Evolutionary conservation across 2,888 invertebrate genomes (phyloP).

Genomic region (Dinocampus coccinellae): DNA sequence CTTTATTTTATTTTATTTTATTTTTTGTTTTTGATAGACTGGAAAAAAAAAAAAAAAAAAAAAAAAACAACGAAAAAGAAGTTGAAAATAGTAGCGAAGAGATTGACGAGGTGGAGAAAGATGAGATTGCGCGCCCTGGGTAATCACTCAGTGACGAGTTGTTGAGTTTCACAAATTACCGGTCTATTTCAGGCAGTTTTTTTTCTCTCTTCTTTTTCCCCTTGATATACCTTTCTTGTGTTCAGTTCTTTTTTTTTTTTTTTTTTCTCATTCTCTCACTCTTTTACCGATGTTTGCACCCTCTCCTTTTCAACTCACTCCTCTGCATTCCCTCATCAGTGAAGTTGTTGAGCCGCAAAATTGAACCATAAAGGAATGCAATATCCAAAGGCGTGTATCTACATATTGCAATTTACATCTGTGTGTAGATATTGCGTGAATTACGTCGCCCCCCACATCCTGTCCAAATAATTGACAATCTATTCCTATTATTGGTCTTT

Average conservation of each 20-base stretch:
- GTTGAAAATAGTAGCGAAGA: too few species aligned
- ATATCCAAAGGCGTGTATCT: neutral
- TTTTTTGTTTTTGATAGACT: neutral
- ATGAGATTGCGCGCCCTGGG: neutral
- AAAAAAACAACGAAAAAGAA: too few species aligned
- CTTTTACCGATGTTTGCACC: neutral
- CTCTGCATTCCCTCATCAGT: neutral
- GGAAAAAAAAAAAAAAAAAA: too few species aligned
- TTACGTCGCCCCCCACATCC: neutral
- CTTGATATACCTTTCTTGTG: neutral
- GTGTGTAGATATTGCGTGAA: neutral
- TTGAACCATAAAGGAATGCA: neutral
- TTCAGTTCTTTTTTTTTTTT: neutral
- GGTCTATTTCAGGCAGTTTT: neutral
- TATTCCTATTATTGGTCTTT: neutral
- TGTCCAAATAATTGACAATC: neutral
- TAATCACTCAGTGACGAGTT: conserved; percentile 16
- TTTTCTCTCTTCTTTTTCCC: neutral
- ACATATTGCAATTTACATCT: neutral
- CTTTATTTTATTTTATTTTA: neutral
- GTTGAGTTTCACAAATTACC: conserved; percentile 1
- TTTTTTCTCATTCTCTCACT: neutral
- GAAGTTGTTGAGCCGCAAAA: neutral
- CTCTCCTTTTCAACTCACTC: neutral
- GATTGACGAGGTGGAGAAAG: conserved; percentile 7